Evolutionary conservation across 2,888 invertebrate species (phyloP).

Genomic region (Acleris literana): DNA sequence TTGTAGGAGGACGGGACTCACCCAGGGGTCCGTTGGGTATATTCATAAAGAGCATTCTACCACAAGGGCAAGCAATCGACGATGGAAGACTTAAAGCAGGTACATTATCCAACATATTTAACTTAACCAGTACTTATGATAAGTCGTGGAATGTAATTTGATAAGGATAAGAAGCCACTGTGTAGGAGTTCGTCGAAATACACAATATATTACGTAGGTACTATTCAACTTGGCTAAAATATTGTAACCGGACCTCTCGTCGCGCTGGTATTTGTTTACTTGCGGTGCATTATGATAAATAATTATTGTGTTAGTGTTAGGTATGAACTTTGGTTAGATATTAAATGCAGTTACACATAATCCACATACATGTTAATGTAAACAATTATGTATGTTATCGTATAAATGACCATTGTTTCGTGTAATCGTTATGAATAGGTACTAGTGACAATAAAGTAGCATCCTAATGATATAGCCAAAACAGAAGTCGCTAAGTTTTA

Average conservation of each 20-base stretch:
- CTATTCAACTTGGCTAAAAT: constrained; percentile 47
- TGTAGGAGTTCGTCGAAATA: constrained; percentile 56
- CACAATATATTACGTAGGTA: constrained; percentile 51
- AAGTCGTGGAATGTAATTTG: constrained; percentile 56
- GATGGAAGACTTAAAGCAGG: constrained; percentile 92
- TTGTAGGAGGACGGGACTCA: constrained; percentile 94
- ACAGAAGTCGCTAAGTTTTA: too few species aligned
- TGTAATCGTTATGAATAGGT: too few species aligned
- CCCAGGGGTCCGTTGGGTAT: constrained; percentile 93
- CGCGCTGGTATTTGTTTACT: constrained; percentile 40
- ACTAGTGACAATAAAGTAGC: too few species aligned
- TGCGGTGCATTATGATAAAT: constrained; percentile 35
- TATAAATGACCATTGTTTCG: too few species aligned
- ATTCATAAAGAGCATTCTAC: constrained; percentile 92
- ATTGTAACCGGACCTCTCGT: constrained; percentile 49
- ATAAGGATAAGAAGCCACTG: constrained; percentile 61
- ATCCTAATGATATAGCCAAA: too few species aligned
- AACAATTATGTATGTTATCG: background rate
- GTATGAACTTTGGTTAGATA: constrained; percentile 9
- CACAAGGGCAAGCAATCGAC: constrained; percentile 92
- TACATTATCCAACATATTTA: constrained; percentile 55
- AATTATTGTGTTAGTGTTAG: constrained; percentile 14
- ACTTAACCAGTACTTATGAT: constrained; percentile 27
- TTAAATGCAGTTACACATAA: background rate
- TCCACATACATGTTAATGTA: background rate